Base-by-base conservation (phyloP, 2,113 vertebrate genomes). In the Xenopus tropicalis region DNA sequence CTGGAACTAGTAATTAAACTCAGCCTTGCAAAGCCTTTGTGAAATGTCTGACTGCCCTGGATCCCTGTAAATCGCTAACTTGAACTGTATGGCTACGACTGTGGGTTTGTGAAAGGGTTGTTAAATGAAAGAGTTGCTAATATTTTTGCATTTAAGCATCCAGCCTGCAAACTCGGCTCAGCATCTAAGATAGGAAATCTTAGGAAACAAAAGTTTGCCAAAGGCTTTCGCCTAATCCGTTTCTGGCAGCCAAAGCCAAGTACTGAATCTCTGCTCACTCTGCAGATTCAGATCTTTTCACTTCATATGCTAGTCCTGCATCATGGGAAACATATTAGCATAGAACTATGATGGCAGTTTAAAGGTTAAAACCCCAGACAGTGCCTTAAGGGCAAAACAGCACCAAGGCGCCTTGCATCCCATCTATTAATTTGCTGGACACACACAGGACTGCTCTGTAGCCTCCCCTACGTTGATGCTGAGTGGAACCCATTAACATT, bases 401-500 rank as follows among this genome's bases (percentile, higher is more conserved):
- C 85, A 84, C 78, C 64, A 4, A 88, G 88, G 87, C 80, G 79
- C 88, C 86, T 77, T 70, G 66, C 80, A 79, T 85, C 86, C 86
- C 82, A 77, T 25, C 81, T 69, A 44, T 82, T 84, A 79, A 85
- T 88, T 82, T 77, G 81, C 81, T 80, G 84, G 89, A 86, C 80
- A 78, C 82, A 85, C 37, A 69, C 79, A 87, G 83, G 80, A 79
- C 46, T 19, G 78, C 80, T 85, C 83, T 82, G 80, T 78, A 80
- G 74, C 79, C 81, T 84, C 80, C 81, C 73, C 3, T 74, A 69
- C 59, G 81, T 80, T 86, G 85, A 80, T 79, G 67, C 70, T 24
- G 88, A 82, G 88, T 85, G 82, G 82, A 87, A 89, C 72, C 85
- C 84, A 88, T 92, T 91, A 90, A 83, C 81, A 81, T 90, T 86